Evolutionary conservation across 2,797 vertebrate species (phyloP).

Genomic region (Sebastes matsubarae): DNA sequence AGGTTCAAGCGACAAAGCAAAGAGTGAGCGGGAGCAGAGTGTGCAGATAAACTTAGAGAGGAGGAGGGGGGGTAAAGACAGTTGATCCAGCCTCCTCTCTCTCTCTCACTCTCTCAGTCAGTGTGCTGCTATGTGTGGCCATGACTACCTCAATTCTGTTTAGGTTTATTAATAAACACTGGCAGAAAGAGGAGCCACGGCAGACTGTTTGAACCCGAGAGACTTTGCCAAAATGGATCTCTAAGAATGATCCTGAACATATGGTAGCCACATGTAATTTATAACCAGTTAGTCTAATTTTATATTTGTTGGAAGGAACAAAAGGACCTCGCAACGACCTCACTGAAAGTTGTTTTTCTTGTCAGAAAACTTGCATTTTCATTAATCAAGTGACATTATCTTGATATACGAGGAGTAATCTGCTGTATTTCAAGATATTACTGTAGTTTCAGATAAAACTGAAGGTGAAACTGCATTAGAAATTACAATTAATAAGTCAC

Average conservation of each 20-base stretch:
- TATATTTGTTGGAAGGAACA: neutral
- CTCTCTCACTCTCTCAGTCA: conserved; percentile 43
- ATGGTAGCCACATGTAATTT: neutral
- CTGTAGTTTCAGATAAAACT: neutral
- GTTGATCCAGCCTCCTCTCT: conserved; percentile 56
- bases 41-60: conserved; percentile 30
- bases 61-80: neutral
- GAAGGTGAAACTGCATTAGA: neutral
- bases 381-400: neutral
- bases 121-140: conserved; percentile 75
- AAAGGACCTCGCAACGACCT: neutral
- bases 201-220: conserved; percentile 24
- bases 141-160: conserved; percentile 81
- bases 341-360: neutral
- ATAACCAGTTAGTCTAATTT: neutral
- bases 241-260: neutral
- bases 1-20: conserved; percentile 19
- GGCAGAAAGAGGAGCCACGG: conserved; percentile 58
- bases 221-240: conserved; percentile 6
- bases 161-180: conserved; percentile 85
- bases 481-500: neutral
- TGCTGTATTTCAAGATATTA: neutral
- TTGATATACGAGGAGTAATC: neutral
- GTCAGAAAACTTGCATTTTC: neutral
- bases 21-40: conserved; percentile 54